A percentile compares a stretch with the other conserved stretches of the same genome.
Evolutionary conservation across 2,797 vertebrate species (phyloP).

Genomic region (Ceryle rudis): DNA sequence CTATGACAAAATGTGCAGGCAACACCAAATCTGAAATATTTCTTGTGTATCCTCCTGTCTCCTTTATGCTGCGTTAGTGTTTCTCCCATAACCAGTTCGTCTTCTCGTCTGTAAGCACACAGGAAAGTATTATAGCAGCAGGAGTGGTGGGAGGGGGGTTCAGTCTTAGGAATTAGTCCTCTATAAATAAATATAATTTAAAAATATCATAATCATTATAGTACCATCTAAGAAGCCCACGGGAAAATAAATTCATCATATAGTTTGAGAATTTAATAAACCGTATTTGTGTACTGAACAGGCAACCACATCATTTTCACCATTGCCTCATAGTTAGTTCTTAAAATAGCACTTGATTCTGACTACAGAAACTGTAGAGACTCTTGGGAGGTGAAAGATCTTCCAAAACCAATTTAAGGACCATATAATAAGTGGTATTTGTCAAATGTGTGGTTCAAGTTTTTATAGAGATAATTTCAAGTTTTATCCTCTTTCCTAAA

Average conservation of each 20-base stretch:
- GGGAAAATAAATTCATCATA: not conserved
- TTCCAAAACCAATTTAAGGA: not conserved
- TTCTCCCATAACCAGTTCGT: not conserved
- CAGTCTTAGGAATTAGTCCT: not conserved
- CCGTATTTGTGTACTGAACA: not conserved
- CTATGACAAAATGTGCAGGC: not conserved
- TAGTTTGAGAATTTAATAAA: not conserved
- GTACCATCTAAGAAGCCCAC: not conserved
- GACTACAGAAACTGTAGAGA: not conserved
- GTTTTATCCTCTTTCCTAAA: not conserved
- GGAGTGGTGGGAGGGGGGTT: not conserved
- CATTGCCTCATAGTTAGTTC: not conserved
- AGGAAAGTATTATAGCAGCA: not conserved
- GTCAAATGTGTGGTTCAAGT: not conserved
- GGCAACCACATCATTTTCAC: not conserved
- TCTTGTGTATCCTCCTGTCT: not conserved
- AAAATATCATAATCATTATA: not conserved
- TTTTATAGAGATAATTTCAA: not conserved
- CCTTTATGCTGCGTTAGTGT: not conserved
- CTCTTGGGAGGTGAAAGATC: not conserved
- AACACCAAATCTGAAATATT: not conserved
- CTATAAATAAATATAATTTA: not conserved
- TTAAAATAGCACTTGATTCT: constrained; percentile 6
- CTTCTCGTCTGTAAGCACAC: not conserved
- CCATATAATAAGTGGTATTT: not conserved